Evolutionary conservation across 2,113 vertebrate genomes (phyloP), one percentile per base, ranked within the genome.

Genomic region (Pelecanus crispus): DNA sequence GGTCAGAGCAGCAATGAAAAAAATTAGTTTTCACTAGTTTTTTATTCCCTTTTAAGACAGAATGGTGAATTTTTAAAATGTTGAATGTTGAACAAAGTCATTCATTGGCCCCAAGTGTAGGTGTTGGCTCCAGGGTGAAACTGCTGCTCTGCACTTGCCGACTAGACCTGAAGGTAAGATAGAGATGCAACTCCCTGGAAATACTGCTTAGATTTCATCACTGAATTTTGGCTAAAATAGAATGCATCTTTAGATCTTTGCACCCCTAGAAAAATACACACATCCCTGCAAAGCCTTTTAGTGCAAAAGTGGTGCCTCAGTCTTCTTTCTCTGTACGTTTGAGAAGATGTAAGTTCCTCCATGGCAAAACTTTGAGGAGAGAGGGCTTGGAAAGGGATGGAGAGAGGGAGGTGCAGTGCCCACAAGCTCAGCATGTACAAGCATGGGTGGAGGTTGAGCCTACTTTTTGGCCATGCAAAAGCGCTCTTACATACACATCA

Each of bases 401-500:
- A 45, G 65, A 34, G 36, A 2, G 18, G 52, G 58, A 61, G 16
- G 22, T 29, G 32, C 6, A 45, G 59, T 12, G n/a, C 9, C 61
- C 29, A 26, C 49, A 38, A 16, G 40, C 40, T 55, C 81, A 50
- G 52, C 32, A 2, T 4, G 15, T 25, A 15, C 31, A 25, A 24
- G 47, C 56, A 31, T 0, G 4, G 38, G 56, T 15, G 31, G 40
- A 49, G 40, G 36, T 5, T 50, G 36, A 36, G 20, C 31, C 50
- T 18, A 28, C 59, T 9, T 55, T 38, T 22, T 34, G 40, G 49
- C 49, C 71, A 26, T 31, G 24, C 29, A 42, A n/a, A 52, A 68
- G 17, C 17, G 9, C 34, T 32, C 14, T 26, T 9, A 14, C 8
- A 12, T 9, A 10, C 10, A 14, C 13, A 9, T 26, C 0, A 0